Percentiles rank a stretch among this genome's conserved stretches.
phyloP scores from a whole-genome alignment of 2,797 vertebrate genomes.

The Cetoscarus ocellatus region DNA sequence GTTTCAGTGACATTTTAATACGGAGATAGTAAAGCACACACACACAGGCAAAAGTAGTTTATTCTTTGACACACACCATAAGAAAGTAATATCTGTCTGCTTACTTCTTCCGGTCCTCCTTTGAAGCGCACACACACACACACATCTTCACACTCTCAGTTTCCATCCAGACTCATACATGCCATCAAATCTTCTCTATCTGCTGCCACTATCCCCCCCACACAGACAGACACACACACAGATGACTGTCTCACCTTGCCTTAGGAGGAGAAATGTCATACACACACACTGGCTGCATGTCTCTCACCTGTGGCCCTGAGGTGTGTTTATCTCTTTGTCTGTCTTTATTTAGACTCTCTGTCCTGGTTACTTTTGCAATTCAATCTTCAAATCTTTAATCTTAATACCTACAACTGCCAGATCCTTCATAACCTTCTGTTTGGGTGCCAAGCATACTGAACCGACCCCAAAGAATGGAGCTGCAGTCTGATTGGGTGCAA shows the following conservation, averaged over 20 bases:
- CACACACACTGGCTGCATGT: slow-evolving; percentile 2
- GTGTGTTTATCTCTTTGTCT: slow-evolving; percentile 35
- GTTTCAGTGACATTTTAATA: slow-evolving; percentile 71
- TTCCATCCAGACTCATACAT: slow-evolving; percentile 4
- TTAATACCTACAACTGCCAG: neutral
- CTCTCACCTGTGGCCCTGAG: slow-evolving; percentile 8
- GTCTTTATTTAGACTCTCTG: slow-evolving; percentile 29
- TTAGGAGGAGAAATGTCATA: neutral
- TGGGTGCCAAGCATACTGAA: too few species aligned
- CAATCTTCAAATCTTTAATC: slow-evolving; percentile 11
- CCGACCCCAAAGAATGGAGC: too few species aligned
- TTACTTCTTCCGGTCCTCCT: slow-evolving; percentile 2
- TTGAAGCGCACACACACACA: slow-evolving; percentile 16
- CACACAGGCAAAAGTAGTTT: slow-evolving; percentile 41
- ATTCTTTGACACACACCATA: slow-evolving; percentile 24
- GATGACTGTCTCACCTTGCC: neutral
- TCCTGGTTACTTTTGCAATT: slow-evolving; percentile 30
- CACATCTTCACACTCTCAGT: slow-evolving; percentile 6
- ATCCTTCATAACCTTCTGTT: neutral
- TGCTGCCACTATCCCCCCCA: slow-evolving; percentile 7
- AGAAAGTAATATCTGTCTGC: slow-evolving; percentile 42
- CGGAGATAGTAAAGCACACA: slow-evolving; percentile 33
- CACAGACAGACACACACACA: neutral
- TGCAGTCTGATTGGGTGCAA: too few species aligned
- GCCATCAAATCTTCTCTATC: slow-evolving; percentile 31